Base-by-base conservation (phyloP, 2,113 vertebrate species). In the Dendropsophus ebraccatus region DNA sequence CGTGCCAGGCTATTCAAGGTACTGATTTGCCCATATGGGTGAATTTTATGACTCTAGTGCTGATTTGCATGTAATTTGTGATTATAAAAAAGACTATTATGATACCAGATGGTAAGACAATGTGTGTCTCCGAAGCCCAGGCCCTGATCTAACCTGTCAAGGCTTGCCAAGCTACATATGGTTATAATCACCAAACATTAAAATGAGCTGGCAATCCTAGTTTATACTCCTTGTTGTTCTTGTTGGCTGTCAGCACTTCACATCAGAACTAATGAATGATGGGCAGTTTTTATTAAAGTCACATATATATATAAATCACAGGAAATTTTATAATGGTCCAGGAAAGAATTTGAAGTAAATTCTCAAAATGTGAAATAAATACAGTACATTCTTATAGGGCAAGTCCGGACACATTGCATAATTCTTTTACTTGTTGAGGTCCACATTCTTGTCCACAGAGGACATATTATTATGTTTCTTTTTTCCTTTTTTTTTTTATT, bases 81-180 rank as follows among this genome's bases (percentile, higher is more conserved):
- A 60, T 80, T 41, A 47, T 86, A 72, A 86, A 81, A 32, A n/a
- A n/a, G 58, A 6, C 14, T n/a, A 6, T 85, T 78, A 54, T 60
- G 65, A 54, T 58, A 69, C 84, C 77, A 73, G 65, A 81, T 70
- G 76, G 84, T 21, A 17, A 21, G 14, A 49, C 50, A 49, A 49
- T 81, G 77, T 45, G 49, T 11, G 30, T 62, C 49, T 47, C 62
- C 17, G 9, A 16, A 41, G 23, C 25, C 77, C n/a, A 41, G 37
- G 23, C 72, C 56, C 37, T 62, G 83, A 69, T 52, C 75, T 60
- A 76, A 49, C 19, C 17, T 52, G 62, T n/a, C 65, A 19, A 25
- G 62, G 69, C 67, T 73, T 73, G 76, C 84, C 77, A 73, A 80
- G 77, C 32, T 45, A 54, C 84, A 86, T 73, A 73, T 86, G 84